Evolutionary conservation across 2,113 vertebrate species (phyloP), one percentile per base, ranked within the genome.

Genomic region (Hyperoodon ampullatus): DNA sequence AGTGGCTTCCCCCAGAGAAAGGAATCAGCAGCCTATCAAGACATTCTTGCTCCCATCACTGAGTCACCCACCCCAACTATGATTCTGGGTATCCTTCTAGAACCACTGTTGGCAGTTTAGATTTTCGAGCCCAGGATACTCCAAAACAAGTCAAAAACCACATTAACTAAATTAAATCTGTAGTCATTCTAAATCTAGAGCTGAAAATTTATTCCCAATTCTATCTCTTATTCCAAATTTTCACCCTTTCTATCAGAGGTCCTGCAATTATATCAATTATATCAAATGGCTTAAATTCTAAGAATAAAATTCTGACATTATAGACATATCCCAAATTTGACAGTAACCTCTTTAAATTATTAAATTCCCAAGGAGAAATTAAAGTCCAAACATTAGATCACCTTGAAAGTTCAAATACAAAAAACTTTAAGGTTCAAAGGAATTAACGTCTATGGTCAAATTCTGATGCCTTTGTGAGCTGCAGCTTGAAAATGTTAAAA

Each of bases 331-430:
- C 15, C 50, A 75, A 86, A 90, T 53, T 75, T 90, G 28, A 95
- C 90, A 90, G 60, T 89, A 90, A 60, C 24, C 9, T 55, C 28
- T 24, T 61, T 85, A 60, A 74, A 77, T 66, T 44, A 77, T 75
- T 88, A 71, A 82, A 83, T 58, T 93, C 8, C 19, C 7, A 82
- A 89, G 33, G 55, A 71, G 33, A 87, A 89, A 72, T 68, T 35
- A 70, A 94, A 95, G 9, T 80, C 26, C 58, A 74, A 93, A 90
- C 18, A 93, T 53, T 90, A 90, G 90, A 55, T 83, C 19, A 82
- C 28, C 65, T 55, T 70, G 3, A 61, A 88, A 83, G 11, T 35
- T 95, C 53, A 91, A 78, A 85, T 16, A 50, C 1, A 68, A 84
- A 90, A 68, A 65, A 47, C 15, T 28, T 44, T n/a, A 53, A 90